Percentiles rank a stretch among this genome's conserved stretches.
Evolutionary conservation across 2,797 vertebrate species (phyloP).

Genomic region (Anableps anableps): DNA sequence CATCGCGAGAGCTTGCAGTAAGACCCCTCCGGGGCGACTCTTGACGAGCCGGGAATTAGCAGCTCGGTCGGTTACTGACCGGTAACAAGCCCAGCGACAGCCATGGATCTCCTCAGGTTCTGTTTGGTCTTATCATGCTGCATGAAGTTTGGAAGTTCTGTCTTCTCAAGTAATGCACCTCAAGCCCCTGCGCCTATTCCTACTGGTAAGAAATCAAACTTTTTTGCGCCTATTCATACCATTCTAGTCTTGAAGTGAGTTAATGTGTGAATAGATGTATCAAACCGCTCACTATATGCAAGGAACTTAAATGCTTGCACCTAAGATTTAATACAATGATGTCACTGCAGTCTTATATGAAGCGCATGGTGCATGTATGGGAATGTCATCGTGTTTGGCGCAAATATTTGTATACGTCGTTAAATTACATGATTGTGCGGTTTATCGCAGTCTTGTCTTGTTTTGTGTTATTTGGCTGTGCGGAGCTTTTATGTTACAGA

Average conservation of each 20-base stretch:
- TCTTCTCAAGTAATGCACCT: constrained; percentile 51
- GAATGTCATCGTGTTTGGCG: constrained; percentile 2
- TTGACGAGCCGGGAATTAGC: constrained; percentile 37
- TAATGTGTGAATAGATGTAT: neutral
- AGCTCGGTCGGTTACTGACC: constrained; percentile 27
- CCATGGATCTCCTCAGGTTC: constrained; percentile 75
- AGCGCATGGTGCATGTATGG: constrained; percentile 32
- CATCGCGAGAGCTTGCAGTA: constrained; percentile 64
- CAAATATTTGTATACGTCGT: constrained; percentile 15
- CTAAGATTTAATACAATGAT: constrained; percentile 1
- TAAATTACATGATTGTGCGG: constrained; percentile 58
- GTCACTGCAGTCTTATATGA: constrained; percentile 4
- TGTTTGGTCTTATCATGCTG: constrained; percentile 64
- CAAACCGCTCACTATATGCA: neutral
- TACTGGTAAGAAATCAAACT: constrained; percentile 68
- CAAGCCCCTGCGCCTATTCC: constrained; percentile 60
- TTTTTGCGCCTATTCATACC: neutral
- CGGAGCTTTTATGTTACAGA: constrained; percentile 29
- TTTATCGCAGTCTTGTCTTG: constrained; percentile 49
- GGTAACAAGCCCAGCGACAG: constrained; percentile 33
- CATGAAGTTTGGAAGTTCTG: constrained; percentile 49
- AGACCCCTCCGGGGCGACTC: constrained; percentile 37
- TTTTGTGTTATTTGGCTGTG: constrained; percentile 23
- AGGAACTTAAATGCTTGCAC: neutral
- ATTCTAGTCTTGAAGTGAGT: neutral